These are phyloP conservation scores for Dichetophora obliterata DNA, from an alignment of 2,888 invertebrate species.

Conservation along the genomic window DNA sequence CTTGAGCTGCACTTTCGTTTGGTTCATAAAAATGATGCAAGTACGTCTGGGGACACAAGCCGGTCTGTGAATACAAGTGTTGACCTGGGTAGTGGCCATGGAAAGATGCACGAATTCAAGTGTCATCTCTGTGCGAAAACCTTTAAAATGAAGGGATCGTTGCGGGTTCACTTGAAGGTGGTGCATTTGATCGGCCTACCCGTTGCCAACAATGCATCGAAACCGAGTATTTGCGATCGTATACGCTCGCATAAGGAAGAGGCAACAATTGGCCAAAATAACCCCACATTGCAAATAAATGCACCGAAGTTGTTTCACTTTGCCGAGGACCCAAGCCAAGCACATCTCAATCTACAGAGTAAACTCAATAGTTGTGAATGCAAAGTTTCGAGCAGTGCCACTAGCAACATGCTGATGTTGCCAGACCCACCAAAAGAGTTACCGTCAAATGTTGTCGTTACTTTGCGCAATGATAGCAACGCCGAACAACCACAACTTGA, in stretches of 20 bases:
- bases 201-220: slow-evolving; percentile 52
- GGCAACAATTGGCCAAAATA: background rate
- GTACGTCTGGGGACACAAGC: slow-evolving; percentile 51
- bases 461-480: background rate
- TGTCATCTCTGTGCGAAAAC: slow-evolving; percentile 85
- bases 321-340: background rate
- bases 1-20: slow-evolving; percentile 82
- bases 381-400: background rate
- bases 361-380: background rate
- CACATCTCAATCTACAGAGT: background rate
- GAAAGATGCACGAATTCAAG: slow-evolving; percentile 61
- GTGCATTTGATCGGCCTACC: slow-evolving; percentile 74
- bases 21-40: slow-evolving; percentile 72
- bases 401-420: no score
- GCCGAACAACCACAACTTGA: slow-evolving; percentile 12
- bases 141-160: slow-evolving; percentile 85
- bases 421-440: no score
- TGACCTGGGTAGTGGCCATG: no score
- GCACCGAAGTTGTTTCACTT: background rate
- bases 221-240: slow-evolving; percentile 63
- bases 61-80: background rate
- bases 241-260: slow-evolving; percentile 59
- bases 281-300: background rate
- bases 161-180: slow-evolving; percentile 85
- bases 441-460: background rate